Evolutionary conservation across 1,140 invertebrate genomes (phyloP).

Genomic region (Rhynchophorus ferrugineus): DNA sequence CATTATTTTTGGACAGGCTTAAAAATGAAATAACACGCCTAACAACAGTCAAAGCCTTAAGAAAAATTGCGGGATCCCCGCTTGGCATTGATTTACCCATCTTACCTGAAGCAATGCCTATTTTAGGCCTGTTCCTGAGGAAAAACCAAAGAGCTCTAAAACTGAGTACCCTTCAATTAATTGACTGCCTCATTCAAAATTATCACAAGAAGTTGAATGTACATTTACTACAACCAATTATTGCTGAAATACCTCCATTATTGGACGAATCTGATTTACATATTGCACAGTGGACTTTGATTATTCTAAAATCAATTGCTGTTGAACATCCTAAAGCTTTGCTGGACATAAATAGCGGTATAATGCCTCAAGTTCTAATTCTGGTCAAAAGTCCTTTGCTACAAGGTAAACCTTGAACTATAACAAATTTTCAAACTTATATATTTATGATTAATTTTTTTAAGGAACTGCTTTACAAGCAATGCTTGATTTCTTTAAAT

Average conservation of each 20-base stretch:
- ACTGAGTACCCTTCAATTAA: constrained; percentile 78
- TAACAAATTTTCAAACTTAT: neutral
- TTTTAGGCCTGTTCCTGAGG: constrained; percentile 87
- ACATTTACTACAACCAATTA: constrained; percentile 31
- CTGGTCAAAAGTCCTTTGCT: constrained; percentile 87
- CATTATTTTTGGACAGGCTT: constrained; percentile 89
- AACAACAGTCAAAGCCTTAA: constrained; percentile 92
- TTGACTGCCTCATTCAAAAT: constrained; percentile 68
- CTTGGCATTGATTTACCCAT: constrained; percentile 83
- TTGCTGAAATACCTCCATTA: constrained; percentile 79
- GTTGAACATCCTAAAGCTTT: constrained; percentile 60
- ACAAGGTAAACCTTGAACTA: constrained; percentile 53
- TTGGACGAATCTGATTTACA: constrained; percentile 92
- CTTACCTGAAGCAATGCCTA: constrained; percentile 80
- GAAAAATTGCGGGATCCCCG: constrained; percentile 87
- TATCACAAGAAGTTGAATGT: constrained; percentile 35
- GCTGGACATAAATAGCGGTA: constrained; percentile 43
- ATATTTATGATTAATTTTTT: constrained; percentile 20
- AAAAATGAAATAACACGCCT: constrained; percentile 95
- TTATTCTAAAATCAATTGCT: constrained; percentile 68
- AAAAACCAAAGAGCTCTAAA: constrained; percentile 97
- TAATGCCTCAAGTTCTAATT: constrained; percentile 78
- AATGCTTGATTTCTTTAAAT: constrained; percentile 86
- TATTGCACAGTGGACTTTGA: constrained; percentile 85
- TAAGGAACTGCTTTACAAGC: constrained; percentile 77